A percentile compares a stretch with the other conserved stretches of the same genome.
Evolutionary conservation across 2,888 invertebrate genomes (phyloP).

Genomic region (Oxycera nigricornis): DNA sequence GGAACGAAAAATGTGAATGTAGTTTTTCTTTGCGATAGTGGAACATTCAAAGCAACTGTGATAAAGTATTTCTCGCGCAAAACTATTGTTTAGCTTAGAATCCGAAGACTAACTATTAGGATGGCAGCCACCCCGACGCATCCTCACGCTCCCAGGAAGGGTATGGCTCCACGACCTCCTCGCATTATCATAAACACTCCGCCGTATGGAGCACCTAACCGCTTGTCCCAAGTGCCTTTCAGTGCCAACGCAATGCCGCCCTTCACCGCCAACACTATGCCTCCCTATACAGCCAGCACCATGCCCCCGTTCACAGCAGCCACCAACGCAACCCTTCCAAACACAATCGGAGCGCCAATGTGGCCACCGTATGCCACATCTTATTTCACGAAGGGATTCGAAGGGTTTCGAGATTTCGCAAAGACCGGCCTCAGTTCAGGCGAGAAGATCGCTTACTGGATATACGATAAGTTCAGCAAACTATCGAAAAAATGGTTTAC

Average conservation of each 20-base stretch:
- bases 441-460: slow-evolving; percentile 81
- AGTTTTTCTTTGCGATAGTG: too few species aligned
- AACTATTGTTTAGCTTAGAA: too few species aligned
- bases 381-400: slow-evolving; percentile 71
- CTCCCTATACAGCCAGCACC: slow-evolving; percentile 23
- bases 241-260: neutral
- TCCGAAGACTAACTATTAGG: too few species aligned
- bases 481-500: slow-evolving; percentile 88
- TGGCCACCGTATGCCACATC: slow-evolving; percentile 60
- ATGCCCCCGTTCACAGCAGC: slow-evolving; percentile 37
- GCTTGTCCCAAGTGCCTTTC: slow-evolving; percentile 16
- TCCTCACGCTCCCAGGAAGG: slow-evolving; percentile 46
- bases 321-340: slow-evolving; percentile 52
- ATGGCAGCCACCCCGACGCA: slow-evolving; percentile 49
- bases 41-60: too few species aligned
- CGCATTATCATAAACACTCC: slow-evolving; percentile 55
- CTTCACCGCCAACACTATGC: neutral
- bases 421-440: slow-evolving; percentile 84
- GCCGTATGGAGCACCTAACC: slow-evolving; percentile 48
- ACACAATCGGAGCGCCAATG: slow-evolving; percentile 43
- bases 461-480: slow-evolving; percentile 78
- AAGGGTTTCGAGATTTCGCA: slow-evolving; percentile 80
- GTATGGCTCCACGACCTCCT: slow-evolving; percentile 55
- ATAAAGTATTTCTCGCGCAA: too few species aligned
- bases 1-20: too few species aligned